Evolutionary conservation across 2,113 vertebrate genomes (phyloP).

Genomic region (Calyptomena viridis): DNA sequence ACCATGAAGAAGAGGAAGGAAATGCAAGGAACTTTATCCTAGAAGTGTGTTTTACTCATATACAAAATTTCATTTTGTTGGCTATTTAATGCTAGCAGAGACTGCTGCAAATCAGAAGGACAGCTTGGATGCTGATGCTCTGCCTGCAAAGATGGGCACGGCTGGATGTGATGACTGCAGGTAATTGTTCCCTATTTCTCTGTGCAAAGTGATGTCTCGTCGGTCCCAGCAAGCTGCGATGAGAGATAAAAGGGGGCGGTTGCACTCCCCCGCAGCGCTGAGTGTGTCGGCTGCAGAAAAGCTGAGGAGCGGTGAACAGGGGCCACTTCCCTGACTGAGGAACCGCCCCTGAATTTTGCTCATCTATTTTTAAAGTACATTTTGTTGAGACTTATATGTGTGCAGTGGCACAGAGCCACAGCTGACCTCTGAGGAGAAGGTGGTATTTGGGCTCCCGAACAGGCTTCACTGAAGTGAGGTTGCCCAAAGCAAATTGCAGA

Average conservation of each 20-base stretch:
- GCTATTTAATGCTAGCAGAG: background rate
- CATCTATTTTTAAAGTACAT: background rate
- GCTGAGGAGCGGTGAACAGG: background rate
- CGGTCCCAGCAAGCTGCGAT: accelerated
- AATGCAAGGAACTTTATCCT: background rate
- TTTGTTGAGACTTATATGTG: background rate
- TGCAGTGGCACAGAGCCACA: background rate
- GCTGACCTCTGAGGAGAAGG: background rate
- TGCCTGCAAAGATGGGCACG: background rate
- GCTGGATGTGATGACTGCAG: background rate
- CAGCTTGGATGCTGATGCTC: accelerated
- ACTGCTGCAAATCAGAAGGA: background rate
- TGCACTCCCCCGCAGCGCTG: accelerated
- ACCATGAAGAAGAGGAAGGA: background rate
- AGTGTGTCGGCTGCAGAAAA: background rate
- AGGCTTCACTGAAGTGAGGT: background rate
- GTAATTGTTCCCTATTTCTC: background rate
- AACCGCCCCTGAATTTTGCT: background rate
- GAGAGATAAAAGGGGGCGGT: background rate
- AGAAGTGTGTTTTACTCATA: background rate
- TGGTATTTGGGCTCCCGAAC: background rate
- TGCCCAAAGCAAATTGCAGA: background rate
- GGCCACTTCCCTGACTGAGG: background rate
- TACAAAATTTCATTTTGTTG: background rate
- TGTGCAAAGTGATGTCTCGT: accelerated